Evolutionary conservation across 2,113 vertebrate genomes (phyloP), one percentile per base, ranked within the genome.

Genomic region (Pedionomus torquatus): DNA sequence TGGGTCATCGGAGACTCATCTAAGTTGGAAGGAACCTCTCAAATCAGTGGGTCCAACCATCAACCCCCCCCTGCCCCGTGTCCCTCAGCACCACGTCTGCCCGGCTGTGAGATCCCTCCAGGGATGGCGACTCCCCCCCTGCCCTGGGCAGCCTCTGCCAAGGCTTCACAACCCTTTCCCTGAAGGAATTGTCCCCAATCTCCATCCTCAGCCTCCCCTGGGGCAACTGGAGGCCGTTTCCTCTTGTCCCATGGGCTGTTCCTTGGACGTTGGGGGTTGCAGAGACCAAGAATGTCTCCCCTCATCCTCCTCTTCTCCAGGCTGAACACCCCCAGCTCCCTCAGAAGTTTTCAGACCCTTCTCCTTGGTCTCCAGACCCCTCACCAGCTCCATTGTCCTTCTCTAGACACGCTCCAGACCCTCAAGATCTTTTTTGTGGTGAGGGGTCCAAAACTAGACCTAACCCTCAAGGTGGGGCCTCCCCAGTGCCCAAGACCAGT

Each of bases 21-120:
- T 13, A 20, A 19, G 30, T 49, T 55, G 66, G n/a, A 64, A 88
- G 48, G 30, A 24, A 55, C 57, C n/a, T 7, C 28, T 41, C n/a
- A 35, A 23, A 17, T 39, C 9, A 15, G 10, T 1, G 1, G 54
- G 28, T 39, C 39, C 85, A n/a, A 10, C 11, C 6, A 0, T 52
- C 2, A 64, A 20, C 48, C 28, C 3, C 33, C 46, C 21, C 3
- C 30, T 72, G 10, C 19, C 3, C 16, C 21, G 1, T 6, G 57
- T 13, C 57, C 35, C 30, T 10, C 16, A 28, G 20, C 4, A 6
- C 57, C 26, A 6, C 17, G 1, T 60, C 72, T 24, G 4, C 44
- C 10, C 19, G 46, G 46, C 46, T 46, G 19, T 19, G 46, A 46
- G 8, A 46, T 20, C 46, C 46, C 46, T 46, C 46, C 46, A 46